Evolutionary conservation across 2,888 invertebrate genomes (phyloP), one percentile per base, ranked within the genome.

Genomic region (Sericinus montela): DNA sequence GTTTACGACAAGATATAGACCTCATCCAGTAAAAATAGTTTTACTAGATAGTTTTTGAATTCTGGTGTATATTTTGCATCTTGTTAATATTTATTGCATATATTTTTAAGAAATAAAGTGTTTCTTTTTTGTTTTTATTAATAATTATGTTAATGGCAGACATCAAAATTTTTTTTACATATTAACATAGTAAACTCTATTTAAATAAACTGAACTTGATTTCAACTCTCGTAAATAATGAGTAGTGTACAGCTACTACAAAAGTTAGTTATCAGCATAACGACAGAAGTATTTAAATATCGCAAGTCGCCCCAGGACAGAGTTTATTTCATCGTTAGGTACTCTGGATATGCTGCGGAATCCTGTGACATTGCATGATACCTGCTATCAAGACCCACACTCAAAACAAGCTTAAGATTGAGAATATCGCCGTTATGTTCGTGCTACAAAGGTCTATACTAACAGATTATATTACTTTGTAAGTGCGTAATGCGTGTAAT

Each of bases 401-500:
- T 44, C 53, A 9, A 30, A 48, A 7, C 7, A 13, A 37, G 1
- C 4, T 19, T 32, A 40, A 16, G 39, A 37, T 51, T 19, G 45
- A 38, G 23, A 75, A 63, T 64, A 56, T 62, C 9, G 48, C 45
- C 65, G 56, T 64, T 79, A 72, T 56, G 16, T 1, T 14, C 3
- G 44, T 52, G 16, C 1, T 6, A 19, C 51, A 73, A 80, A 67
- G 58, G 65, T 34, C 45, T 43, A 51, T 43, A 36, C 36, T 16
- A 42, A 30, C 36, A 46, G 75, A 59, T 72, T 51, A 47, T 54
- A 52, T 69, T 69, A 72, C 55, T 73, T 75, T 71, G 80, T 76
- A 67, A 69, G 66, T 58, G 60, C 63, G 62, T 86, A 86, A 86
- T 84, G 84, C 86, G 83, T 85, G 83, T 86, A 86, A 87, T 86